Conservation (phyloP, 2,888 invertebrate genomes). For the Chouioia cunea region DNA sequence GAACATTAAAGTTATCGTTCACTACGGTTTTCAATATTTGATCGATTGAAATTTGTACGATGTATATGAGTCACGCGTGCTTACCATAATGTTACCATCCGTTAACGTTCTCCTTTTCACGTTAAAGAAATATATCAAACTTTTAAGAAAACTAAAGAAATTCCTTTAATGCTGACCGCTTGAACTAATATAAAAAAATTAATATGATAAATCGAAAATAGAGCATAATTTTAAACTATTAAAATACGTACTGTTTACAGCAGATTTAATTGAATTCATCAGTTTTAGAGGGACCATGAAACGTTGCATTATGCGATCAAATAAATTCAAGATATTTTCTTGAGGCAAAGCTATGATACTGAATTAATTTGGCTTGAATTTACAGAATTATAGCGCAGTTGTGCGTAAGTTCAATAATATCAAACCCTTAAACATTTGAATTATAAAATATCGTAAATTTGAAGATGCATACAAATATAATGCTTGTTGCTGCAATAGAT, state of each 20-base stretch:
- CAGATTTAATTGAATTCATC: conserved; percentile 29
- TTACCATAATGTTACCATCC: conserved; percentile 1
- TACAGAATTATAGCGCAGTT: too few relatives aligned
- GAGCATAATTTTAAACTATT: not conserved
- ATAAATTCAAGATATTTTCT: conserved; percentile 10
- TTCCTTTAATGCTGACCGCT: conserved; percentile 29
- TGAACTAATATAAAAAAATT: conserved; percentile 11
- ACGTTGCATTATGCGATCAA: conserved; percentile 23
- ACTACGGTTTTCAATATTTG: not conserved
- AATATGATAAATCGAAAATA: not conserved
- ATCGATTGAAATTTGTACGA: not conserved
- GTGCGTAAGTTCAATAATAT: conserved; percentile 2
- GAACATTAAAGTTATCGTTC: not conserved
- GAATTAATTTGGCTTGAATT: too few relatives aligned
- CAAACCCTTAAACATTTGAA: conserved; percentile 18
- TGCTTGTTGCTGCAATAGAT: conserved; percentile 8
- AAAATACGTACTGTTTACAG: not conserved
- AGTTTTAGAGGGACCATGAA: conserved; percentile 43
- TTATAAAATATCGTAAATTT: not conserved
- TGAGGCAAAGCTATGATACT: not conserved
- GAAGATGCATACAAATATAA: conserved; percentile 7
- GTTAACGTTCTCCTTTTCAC: too few relatives aligned
- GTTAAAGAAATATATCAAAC: not conserved
- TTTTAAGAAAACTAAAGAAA: conserved; percentile 11
- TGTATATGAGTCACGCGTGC: conserved; percentile 5